phyloP scores from a whole-genome alignment of 2,797 vertebrate genomes.

The Cyclopterus lumpus region DNA sequence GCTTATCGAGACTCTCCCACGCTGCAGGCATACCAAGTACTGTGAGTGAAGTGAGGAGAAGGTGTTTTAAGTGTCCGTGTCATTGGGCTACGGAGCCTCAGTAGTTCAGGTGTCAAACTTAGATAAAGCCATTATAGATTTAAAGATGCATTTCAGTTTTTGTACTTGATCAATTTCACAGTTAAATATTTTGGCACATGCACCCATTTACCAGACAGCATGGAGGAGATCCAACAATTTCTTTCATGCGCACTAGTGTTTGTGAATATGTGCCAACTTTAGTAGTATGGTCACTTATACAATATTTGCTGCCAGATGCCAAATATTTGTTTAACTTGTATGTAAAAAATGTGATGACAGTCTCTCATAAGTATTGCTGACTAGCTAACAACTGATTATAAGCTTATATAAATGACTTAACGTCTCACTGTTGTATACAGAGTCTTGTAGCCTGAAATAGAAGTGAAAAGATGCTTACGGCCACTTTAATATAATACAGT shows the following conservation, averaged over 20 bases:
- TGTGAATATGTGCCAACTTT: conserved; percentile 66
- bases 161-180: conserved; percentile 28
- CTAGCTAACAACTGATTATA: conserved; percentile 55
- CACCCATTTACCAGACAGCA: conserved; percentile 45
- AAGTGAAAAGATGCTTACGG: conserved; percentile 64
- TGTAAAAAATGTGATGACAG: conserved; percentile 61
- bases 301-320: conserved; percentile 67
- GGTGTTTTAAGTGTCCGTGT: conserved; percentile 13
- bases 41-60: conserved; percentile 36
- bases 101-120: conserved; percentile 41
- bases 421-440: conserved; percentile 65
- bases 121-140: conserved; percentile 34
- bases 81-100: conserved; percentile 8
- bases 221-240: conserved; percentile 51
- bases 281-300: conserved; percentile 54
- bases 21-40: conserved; percentile 29
- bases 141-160: conserved; percentile 39
- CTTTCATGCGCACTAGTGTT: conserved; percentile 58
- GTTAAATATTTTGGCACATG: conserved; percentile 44
- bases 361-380: conserved; percentile 65
- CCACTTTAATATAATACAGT: conserved; percentile 58
- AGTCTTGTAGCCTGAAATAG: conserved; percentile 62
- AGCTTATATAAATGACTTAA: conserved; percentile 60
- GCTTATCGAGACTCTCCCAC: conserved; percentile 19
- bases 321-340: conserved; percentile 71